Percentiles rank a stretch among this genome's conserved stretches.
These are phyloP conservation scores for Takifugu bimaculatus DNA, from an alignment of 2,113 vertebrate genomes.

Conservation along the genomic window DNA sequence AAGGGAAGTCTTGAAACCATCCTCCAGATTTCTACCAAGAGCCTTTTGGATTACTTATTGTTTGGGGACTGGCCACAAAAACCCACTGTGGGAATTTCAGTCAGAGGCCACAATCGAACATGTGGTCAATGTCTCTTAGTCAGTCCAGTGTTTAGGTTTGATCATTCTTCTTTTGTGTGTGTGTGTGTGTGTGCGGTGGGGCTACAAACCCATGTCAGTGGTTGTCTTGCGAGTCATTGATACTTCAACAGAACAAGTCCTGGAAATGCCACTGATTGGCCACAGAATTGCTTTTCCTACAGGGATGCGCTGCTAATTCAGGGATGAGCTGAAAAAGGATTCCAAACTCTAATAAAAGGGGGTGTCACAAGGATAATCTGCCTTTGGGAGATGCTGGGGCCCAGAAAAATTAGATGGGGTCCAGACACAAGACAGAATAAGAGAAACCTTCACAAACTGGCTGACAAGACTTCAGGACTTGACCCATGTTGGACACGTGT, in stretches of 20 bases:
- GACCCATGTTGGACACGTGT: constrained; percentile 59
- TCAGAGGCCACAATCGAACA: constrained; percentile 49
- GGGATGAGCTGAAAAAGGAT: constrained; percentile 23
- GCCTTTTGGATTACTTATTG: constrained; percentile 58
- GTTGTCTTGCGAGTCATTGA: constrained; percentile 58
- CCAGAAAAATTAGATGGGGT: constrained; percentile 12
- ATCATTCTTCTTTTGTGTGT: constrained; percentile 37
- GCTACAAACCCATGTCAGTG: constrained; percentile 24
- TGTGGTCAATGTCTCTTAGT: constrained; percentile 56
- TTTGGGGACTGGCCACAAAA: constrained; percentile 39
- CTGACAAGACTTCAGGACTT: constrained; percentile 63
- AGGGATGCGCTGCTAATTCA: constrained; percentile 11
- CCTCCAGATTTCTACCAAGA: constrained; percentile 41
- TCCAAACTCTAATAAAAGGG: constrained; percentile 10
- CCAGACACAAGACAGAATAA: constrained; percentile 42
- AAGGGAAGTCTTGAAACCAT: constrained; percentile 15
- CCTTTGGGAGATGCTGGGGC: constrained; percentile 21
- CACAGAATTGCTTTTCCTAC: constrained; percentile 19
- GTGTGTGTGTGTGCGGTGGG: background rate
- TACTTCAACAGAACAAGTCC: constrained; percentile 61
- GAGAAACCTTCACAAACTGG: constrained; percentile 59
- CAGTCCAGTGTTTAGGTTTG: constrained; percentile 71
- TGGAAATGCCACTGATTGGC: constrained; percentile 40
- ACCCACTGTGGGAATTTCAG: constrained; percentile 31
- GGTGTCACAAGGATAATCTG: constrained; percentile 16